Evolutionary conservation across 1,140 invertebrate species (phyloP).

Genomic region (Nymphalis io): DNA sequence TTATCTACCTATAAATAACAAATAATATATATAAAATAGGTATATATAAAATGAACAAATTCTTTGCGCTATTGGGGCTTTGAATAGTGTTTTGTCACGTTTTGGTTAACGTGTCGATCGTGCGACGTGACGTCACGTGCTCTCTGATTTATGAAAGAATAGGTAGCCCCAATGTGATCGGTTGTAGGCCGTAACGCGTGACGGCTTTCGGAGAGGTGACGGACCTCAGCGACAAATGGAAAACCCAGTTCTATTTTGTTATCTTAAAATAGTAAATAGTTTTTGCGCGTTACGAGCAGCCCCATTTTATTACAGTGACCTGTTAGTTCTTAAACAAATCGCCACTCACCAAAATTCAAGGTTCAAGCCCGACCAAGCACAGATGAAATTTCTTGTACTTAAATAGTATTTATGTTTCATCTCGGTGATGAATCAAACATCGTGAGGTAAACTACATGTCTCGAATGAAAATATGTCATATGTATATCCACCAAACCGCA

Average conservation of each 20-base stretch:
- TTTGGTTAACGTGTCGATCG: slow-evolving; percentile 24
- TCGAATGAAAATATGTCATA: no score
- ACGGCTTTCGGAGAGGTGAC: slow-evolving; percentile 2
- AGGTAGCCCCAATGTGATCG: slow-evolving; percentile 16
- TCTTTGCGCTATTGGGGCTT: background rate
- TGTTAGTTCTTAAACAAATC: no score
- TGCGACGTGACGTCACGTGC: slow-evolving; percentile 27
- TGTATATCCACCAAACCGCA: no score
- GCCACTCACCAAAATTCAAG: no score
- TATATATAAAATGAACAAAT: no score
- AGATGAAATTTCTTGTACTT: no score
- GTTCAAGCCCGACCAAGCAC: no score
- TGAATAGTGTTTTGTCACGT: slow-evolving; percentile 33
- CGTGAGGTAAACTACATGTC: no score
- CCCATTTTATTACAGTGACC: no score
- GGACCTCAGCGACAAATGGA: background rate
- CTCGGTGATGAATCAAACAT: no score
- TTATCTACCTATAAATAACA: background rate
- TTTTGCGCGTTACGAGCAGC: background rate
- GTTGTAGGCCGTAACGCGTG: slow-evolving; percentile 15
- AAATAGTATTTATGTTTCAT: no score
- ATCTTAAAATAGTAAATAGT: background rate
- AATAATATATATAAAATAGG: background rate
- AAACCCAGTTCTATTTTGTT: background rate
- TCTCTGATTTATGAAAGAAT: slow-evolving; percentile 33